Evolutionary conservation across 2,888 invertebrate genomes (phyloP).

Genomic region (Drosophila rubida): DNA sequence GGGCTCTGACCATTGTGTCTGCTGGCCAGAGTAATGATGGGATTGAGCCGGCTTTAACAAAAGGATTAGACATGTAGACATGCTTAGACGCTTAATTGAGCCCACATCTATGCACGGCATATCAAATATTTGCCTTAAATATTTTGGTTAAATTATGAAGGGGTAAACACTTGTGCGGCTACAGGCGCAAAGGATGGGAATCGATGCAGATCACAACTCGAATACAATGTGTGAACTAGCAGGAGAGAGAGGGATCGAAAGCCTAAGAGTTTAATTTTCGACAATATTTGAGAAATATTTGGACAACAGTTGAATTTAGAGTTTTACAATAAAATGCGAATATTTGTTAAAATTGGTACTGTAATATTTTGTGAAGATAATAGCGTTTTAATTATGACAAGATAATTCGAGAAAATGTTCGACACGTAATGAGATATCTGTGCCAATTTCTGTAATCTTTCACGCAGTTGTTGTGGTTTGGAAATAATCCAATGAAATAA

Average conservation of each 20-base stretch:
- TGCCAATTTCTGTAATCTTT: neutral
- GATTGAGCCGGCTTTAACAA: constrained; percentile 43
- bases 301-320: neutral
- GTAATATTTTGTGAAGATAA: too few species aligned
- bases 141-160: constrained; percentile 76
- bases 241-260: neutral
- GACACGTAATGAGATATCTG: neutral
- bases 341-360: too few species aligned
- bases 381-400: too few species aligned
- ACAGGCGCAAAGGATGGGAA: constrained; percentile 18
- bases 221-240: constrained; percentile 33
- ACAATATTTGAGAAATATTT: neutral
- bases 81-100: constrained; percentile 81
- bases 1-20: constrained; percentile 40
- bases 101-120: constrained; percentile 72
- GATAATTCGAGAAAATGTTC: neutral
- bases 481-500: constrained; percentile 1
- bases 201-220: neutral
- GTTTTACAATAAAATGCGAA: too few species aligned
- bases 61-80: constrained; percentile 68
- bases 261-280: neutral
- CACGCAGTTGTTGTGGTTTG: neutral
- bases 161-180: constrained; percentile 54
- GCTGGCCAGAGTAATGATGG: constrained; percentile 46
- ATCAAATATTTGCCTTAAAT: constrained; percentile 77